A percentile compares a stretch with the other conserved stretches of the same genome.
Conservation (phyloP, 2,797 vertebrate genomes). For the Erpetoichthys calabaricus region DNA sequence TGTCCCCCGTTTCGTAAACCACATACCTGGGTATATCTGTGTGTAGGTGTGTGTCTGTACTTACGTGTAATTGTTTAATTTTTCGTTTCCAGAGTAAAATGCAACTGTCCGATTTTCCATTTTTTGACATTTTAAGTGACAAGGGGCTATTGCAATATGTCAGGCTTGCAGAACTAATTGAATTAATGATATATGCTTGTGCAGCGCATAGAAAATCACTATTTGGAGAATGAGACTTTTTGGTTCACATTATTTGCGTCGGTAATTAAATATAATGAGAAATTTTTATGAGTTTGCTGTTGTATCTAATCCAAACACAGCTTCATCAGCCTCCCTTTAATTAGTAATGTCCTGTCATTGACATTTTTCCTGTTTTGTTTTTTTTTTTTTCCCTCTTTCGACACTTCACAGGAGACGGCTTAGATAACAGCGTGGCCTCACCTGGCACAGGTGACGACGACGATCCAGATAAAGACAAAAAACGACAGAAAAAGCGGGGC, state of each 20-base stretch:
- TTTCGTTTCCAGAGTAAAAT: conserved; percentile 28
- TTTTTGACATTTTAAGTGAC: conserved; percentile 52
- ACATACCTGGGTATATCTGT: conserved; percentile 25
- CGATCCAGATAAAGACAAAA: conserved; percentile 97
- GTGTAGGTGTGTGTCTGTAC: conserved; percentile 31
- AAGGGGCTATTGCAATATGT: conserved; percentile 61
- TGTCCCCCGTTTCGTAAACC: conserved; percentile 18
- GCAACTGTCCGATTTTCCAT: conserved; percentile 43
- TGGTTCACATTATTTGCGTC: conserved; percentile 42
- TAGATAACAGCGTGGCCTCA: conserved; percentile 98
- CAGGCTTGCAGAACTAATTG: conserved; percentile 74
- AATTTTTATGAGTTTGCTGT: conserved; percentile 26
- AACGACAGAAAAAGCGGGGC: conserved; percentile 96
- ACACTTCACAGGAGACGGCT: conserved; percentile 76
- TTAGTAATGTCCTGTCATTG: conserved; percentile 20
- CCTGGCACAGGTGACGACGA: conserved; percentile 96
- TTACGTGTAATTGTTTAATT: conserved; percentile 32
- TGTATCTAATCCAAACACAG: conserved; percentile 44
- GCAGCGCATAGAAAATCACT: conserved; percentile 50
- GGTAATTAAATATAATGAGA: conserved; percentile 34
- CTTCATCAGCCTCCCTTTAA: conserved; percentile 32
- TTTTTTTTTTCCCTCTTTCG: conserved; percentile 43
- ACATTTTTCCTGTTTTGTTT: conserved; percentile 18
- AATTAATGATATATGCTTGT: conserved; percentile 72
- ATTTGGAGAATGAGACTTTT: conserved; percentile 58